Conservation (phyloP, 2,888 invertebrate genomes). For the Eupithecia pulchellata region DNA sequence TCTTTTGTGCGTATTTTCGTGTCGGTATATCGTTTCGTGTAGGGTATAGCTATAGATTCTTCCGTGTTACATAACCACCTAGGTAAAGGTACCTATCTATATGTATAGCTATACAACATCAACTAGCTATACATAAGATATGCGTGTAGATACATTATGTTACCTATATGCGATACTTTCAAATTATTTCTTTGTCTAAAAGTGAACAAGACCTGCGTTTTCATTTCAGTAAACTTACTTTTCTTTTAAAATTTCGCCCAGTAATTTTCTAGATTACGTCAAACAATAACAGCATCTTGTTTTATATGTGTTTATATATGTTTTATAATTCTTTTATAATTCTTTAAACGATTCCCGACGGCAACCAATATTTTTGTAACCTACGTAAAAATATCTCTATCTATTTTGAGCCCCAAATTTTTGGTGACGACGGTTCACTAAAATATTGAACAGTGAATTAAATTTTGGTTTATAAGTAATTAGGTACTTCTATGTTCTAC, state of each 20-base stretch:
- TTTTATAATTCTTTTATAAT: no score
- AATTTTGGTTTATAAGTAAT: background rate
- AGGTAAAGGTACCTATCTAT: background rate
- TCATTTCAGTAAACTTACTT: background rate
- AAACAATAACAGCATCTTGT: background rate
- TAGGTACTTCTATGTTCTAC: background rate
- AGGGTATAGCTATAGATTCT: background rate
- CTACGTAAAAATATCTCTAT: background rate
- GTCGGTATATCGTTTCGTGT: background rate
- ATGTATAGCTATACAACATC: background rate
- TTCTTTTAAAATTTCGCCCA: background rate
- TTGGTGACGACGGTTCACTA: background rate
- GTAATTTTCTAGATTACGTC: background rate
- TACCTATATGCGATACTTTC: background rate
- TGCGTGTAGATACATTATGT: no score
- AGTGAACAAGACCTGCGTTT: background rate
- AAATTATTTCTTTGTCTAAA: background rate
- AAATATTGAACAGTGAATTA: background rate
- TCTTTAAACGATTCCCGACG: no score
- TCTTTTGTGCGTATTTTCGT: slow-evolving; percentile 3
- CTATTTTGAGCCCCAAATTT: background rate
- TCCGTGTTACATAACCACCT: slow-evolving; percentile 17
- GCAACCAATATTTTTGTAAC: background rate
- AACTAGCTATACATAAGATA: background rate
- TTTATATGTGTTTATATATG: no score